Conservation (phyloP, 2,113 vertebrate genomes). For the Brachyistius frenatus region DNA sequence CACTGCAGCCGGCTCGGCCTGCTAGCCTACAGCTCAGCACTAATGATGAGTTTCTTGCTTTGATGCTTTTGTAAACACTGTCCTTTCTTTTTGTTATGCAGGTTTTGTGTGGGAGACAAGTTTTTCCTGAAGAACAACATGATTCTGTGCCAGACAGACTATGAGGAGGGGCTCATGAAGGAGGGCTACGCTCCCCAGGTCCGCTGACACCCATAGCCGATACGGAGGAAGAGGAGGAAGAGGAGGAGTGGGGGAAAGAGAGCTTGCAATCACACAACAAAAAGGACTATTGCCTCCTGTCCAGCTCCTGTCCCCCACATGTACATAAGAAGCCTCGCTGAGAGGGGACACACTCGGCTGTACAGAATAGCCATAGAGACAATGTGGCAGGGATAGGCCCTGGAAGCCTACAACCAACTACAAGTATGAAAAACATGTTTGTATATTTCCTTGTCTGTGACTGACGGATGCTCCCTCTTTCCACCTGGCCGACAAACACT, state of each 20-base stretch:
- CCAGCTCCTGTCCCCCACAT: slow-evolving; percentile 81
- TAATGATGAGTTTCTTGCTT: slow-evolving; percentile 41
- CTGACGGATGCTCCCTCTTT: slow-evolving; percentile 59
- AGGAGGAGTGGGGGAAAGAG: slow-evolving; percentile 63
- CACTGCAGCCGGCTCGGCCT: slow-evolving; percentile 9
- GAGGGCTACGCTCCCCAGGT: slow-evolving; percentile 97
- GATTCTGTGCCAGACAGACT: slow-evolving; percentile 99
- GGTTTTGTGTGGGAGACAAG: slow-evolving; percentile 99
- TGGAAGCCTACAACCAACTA: slow-evolving; percentile 38
- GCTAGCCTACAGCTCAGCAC: slow-evolving; percentile 48
- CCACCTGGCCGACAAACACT: slow-evolving; percentile 27
- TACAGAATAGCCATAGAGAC: slow-evolving; percentile 92
- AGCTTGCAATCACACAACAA: slow-evolving; percentile 82
- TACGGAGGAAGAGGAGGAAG: slow-evolving; percentile 25
- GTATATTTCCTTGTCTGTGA: slow-evolving; percentile 63
- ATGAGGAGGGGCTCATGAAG: slow-evolving; percentile 99
- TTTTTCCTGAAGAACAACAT: slow-evolving; percentile 99
- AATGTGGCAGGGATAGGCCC: slow-evolving; percentile 46
- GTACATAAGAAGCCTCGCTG: slow-evolving; percentile 74
- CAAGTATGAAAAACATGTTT: slow-evolving; percentile 49
- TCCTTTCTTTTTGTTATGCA: slow-evolving; percentile 77
- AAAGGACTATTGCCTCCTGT: slow-evolving; percentile 89
- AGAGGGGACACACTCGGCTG: slow-evolving; percentile 82
- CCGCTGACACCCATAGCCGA: slow-evolving; percentile 86
- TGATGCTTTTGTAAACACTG: slow-evolving; percentile 34